Evolutionary conservation across 2,113 vertebrate genomes (phyloP).

Genomic region (Ciconia boyciana): DNA sequence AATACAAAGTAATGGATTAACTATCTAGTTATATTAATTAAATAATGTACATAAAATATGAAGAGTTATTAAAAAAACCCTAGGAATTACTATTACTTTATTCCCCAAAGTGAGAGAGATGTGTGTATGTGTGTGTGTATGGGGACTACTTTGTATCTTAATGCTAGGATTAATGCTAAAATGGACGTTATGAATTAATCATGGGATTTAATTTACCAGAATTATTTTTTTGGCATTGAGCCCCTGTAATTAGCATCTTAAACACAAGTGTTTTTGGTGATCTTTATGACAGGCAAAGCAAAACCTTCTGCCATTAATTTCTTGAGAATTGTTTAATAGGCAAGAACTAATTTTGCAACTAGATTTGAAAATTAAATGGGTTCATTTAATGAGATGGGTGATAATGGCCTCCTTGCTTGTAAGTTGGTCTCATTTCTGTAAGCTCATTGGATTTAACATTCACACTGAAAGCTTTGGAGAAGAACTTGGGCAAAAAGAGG

Average conservation of each 20-base stretch:
- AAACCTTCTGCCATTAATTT: constrained; percentile 59
- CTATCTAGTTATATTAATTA: constrained; percentile 19
- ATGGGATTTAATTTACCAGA: constrained; percentile 62
- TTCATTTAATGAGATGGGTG: constrained; percentile 34
- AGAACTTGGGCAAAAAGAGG: not conserved
- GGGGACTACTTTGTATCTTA: constrained; percentile 45
- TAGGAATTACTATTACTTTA: constrained; percentile 43
- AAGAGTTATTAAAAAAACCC: not conserved
- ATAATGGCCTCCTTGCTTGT: constrained; percentile 1
- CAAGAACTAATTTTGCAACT: constrained; percentile 48
- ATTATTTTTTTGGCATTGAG: constrained; percentile 66
- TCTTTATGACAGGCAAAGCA: constrained; percentile 54
- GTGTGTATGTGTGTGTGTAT: not conserved
- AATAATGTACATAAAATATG: not conserved
- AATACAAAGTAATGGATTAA: not conserved
- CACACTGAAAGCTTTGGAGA: not conserved
- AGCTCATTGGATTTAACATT: not conserved
- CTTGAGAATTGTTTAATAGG: constrained; percentile 49
- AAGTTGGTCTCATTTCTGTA: not conserved
- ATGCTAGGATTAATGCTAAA: constrained; percentile 62
- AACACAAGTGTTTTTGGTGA: constrained; percentile 45
- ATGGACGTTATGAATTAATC: constrained; percentile 61
- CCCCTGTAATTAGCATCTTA: constrained; percentile 63
- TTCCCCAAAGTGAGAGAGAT: constrained; percentile 1
- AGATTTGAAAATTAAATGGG: constrained; percentile 47